Base-by-base conservation (phyloP, 2,113 vertebrate genomes). In the Conger conger region DNA sequence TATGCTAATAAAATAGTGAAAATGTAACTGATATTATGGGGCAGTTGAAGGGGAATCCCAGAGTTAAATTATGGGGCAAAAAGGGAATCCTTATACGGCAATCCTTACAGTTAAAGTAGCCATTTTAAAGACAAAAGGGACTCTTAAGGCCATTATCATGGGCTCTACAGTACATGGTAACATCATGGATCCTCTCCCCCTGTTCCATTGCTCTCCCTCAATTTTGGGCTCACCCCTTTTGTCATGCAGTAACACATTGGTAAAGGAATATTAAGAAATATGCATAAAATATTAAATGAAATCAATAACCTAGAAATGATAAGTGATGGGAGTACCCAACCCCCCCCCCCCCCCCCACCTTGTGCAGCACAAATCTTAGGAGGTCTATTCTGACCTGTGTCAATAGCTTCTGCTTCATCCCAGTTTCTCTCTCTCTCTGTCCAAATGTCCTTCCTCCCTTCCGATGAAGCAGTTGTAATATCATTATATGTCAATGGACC, bases 401-500 rank as follows among this genome's bases (percentile, higher is more conserved):
- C 93, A 95, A 94, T 94, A 94, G 93, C 92, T 91, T 94, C 93
- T 94, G 94, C 92, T 93, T 94, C 93, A 91, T 94, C 93, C 94
- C 95, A 96, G 94, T 93, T 93, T 95, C 91, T 95, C 91, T 94
- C 92, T 94, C 93, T 95, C 90, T 95, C 95, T 95, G 94, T 95
- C 95, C 95, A 96, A 90, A 95, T 95, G 94, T 95, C 94, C 93
- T 93, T 94, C 91, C 93, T 95, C 92, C 93, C 94, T 94, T 95
- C 93, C 93, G 94, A 92, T 93, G 95, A 94, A 92, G 94, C 91
- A 93, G 93, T 92, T 91, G 94, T 93, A 92, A 96, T 93, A 92
- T 96, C 94, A 96, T 94, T 95, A 96, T 94, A 96, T 93, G 94
- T 96, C 94, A 96, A 95, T 89, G 95, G 95, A 93, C 92, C 94